These are phyloP conservation scores for Bilobella aurantiaca DNA, from an alignment of 1,140 invertebrate genomes.

Conservation along the genomic window DNA sequence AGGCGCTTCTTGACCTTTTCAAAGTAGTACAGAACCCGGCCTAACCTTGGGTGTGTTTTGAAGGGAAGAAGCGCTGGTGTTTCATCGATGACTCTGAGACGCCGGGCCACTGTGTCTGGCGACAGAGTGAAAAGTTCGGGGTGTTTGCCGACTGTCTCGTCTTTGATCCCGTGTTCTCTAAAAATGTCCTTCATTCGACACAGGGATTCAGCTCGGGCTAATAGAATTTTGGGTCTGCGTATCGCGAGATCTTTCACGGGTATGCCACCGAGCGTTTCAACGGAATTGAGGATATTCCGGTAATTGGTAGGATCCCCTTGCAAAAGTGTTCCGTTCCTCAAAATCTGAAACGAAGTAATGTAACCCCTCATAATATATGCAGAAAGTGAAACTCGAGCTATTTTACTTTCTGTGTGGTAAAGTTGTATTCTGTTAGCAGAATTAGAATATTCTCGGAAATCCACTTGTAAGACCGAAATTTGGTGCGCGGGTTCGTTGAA, in stretches of 20 bases:
- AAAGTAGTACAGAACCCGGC: conserved; percentile 48
- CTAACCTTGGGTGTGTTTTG: conserved; percentile 45
- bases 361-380: background rate
- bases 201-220: conserved; percentile 44
- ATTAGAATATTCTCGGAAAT: background rate
- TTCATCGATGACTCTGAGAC: conserved; percentile 43
- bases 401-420: background rate
- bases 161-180: conserved; percentile 43
- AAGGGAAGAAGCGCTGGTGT: conserved; percentile 47
- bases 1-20: conserved; percentile 46
- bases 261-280: conserved; percentile 41
- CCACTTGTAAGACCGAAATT: conserved; percentile 5
- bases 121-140: conserved; percentile 46
- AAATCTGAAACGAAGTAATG: conserved; percentile 36
- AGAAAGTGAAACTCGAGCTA: background rate
- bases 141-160: conserved; percentile 43
- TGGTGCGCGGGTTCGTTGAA: background rate
- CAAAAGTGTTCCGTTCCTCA: conserved; percentile 46
- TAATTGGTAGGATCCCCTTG: conserved; percentile 46
- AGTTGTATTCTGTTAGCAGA: background rate
- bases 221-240: conserved; percentile 43
- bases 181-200: conserved; percentile 43
- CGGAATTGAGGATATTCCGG: conserved; percentile 44
- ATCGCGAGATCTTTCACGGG: conserved; percentile 2
- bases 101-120: conserved; percentile 43